Base-by-base conservation (phyloP, 2,113 vertebrate genomes). In the Macheiramphus alcinus region DNA sequence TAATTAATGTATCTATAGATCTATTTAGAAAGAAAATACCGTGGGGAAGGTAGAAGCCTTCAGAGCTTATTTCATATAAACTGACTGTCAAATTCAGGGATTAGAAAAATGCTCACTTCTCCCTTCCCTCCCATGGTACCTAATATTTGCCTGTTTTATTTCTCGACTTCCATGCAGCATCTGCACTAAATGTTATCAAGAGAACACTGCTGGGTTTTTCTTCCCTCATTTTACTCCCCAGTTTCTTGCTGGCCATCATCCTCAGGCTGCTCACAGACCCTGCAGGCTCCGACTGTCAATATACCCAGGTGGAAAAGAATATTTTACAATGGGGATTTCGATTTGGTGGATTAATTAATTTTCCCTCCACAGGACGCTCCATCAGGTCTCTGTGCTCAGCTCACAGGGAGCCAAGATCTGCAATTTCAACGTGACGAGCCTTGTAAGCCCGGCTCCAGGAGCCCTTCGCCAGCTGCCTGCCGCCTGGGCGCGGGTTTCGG, bases 1-100 rank as follows among this genome's bases (percentile, higher is more conserved):
- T 97, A 96, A 97, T 97, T 96, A 96, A 72, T 68, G 88, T 80
- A 97, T 96, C 96, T 97, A 96, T 95, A 94, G 82, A 97, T 95
- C 97, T 88, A 74, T 93, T 96, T 88, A 91, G 86, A 63, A 92
- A 74, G 88, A 90, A 95, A 93, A 92, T 74, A 86, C 92, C 90
- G 85, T 85, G 66, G 94, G 94, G 93, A 94, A 86, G 67, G 36
- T 66, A 76, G 73, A 45, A 95, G 81, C 50, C 92, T 91, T 93
- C 58, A 11, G 92, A 95, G 91, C 45, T 94, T 75, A 31, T 94
- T 93, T 93, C 82, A 34, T 21, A 47, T 32, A 80, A 96, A 84
- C 42, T 21, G 40, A 61, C 75, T 96, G 95, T 96, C 92, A 93
- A 68, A 96, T 82, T 55, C 76, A 40, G 79, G 79, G 82, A 90